phyloP scores from a whole-genome alignment of 2,888 invertebrate genomes.

The Leucophora obtusa region DNA sequence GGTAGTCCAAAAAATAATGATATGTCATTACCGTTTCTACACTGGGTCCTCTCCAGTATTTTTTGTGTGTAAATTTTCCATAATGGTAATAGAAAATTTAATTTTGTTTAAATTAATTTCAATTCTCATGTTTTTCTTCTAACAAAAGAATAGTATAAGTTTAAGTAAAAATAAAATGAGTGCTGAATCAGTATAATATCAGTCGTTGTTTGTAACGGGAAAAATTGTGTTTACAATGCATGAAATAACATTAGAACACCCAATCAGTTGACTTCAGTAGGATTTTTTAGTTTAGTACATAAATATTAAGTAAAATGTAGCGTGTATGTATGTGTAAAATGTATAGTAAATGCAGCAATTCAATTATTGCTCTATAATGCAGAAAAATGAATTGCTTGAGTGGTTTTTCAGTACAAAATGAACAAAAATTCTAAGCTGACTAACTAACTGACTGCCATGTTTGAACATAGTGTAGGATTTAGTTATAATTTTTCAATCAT shows the following conservation, averaged over 20 bases:
- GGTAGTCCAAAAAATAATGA: too few species aligned
- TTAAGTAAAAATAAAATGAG: neutral
- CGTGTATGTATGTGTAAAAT: too few species aligned
- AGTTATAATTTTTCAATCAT: constrained; percentile 46
- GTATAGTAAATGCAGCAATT: constrained; percentile 36
- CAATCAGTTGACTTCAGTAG: constrained; percentile 27
- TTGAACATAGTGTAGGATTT: constrained; percentile 28
- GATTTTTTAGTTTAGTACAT: neutral
- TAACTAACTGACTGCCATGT: constrained; percentile 1
- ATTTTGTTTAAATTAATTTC: constrained; percentile 30
- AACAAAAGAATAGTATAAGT: neutral
- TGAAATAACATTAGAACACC: constrained; percentile 41
- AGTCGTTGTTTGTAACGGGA: constrained; percentile 7
- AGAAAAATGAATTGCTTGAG: constrained; percentile 58
- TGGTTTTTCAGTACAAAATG: constrained; percentile 40
- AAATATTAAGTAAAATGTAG: too few species aligned
- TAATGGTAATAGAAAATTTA: neutral
- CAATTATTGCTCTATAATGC: constrained; percentile 61
- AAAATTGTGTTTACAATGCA: constrained; percentile 54
- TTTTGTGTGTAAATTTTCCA: too few species aligned
- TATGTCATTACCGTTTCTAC: too few species aligned
- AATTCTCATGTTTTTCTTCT: constrained; percentile 37
- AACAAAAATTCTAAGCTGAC: neutral
- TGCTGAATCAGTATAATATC: constrained; percentile 15
- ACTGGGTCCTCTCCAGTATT: too few species aligned